phyloP scores from a whole-genome alignment of 1,140 invertebrate species.

The Rhagoletis pomonella region DNA sequence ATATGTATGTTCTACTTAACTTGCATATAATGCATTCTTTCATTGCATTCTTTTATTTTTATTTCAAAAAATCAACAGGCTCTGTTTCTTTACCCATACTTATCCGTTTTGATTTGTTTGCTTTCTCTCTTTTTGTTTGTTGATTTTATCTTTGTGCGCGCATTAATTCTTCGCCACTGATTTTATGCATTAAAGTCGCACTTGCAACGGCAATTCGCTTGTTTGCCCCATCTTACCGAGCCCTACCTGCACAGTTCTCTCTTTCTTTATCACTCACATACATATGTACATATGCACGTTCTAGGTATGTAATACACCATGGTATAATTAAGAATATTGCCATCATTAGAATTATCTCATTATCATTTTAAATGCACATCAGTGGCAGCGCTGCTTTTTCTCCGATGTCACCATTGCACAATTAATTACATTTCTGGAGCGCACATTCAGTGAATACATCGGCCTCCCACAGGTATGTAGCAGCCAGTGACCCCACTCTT shows the following conservation, averaged over 20 bases:
- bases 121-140: neutral
- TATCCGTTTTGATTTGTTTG: neutral
- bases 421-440: constrained; percentile 45
- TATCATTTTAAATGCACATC: constrained; percentile 41
- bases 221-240: neutral
- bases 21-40: neutral
- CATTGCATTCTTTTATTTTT: neutral
- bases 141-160: neutral
- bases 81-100: neutral
- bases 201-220: neutral
- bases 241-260: neutral
- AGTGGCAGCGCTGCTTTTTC: neutral
- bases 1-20: neutral
- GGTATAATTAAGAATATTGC: constrained; percentile 20
- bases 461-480: neutral
- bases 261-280: neutral
- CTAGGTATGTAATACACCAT: constrained; percentile 14
- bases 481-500: neutral
- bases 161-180: neutral
- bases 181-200: neutral
- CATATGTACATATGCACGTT: neutral
- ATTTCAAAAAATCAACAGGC: neutral
- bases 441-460: constrained; percentile 8
- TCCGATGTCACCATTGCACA: neutral
- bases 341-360: constrained; percentile 47